Percentiles rank a stretch among this genome's conserved stretches.
Evolutionary conservation across 2,113 vertebrate species (phyloP).

Genomic region (Labeo catla): DNA sequence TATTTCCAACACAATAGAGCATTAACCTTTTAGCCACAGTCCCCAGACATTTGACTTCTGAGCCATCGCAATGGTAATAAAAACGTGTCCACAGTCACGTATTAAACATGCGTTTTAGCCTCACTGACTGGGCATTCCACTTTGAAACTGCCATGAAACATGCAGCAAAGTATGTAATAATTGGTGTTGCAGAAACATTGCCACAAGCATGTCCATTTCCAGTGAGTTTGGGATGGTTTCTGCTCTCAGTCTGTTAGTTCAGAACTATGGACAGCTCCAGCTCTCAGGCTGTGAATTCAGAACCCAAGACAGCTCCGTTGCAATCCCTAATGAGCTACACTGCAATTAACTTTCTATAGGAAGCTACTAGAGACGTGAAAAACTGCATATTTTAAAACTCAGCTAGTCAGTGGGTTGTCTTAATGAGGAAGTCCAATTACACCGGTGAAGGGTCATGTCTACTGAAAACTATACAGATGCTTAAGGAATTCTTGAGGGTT

Average conservation of each 20-base stretch:
- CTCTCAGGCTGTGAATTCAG: not conserved
- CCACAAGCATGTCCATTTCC: not conserved
- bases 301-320: not conserved
- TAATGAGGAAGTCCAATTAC: conserved; percentile 11
- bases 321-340: not conserved
- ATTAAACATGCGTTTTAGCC: too few species aligned
- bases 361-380: not conserved
- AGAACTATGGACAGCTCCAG: conserved; percentile 22
- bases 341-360: not conserved
- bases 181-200: not conserved
- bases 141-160: too few species aligned
- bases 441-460: not conserved
- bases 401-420: not conserved
- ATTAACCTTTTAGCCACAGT: too few species aligned
- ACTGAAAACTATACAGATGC: not conserved
- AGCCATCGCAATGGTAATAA: too few species aligned
- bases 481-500: not conserved
- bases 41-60: too few species aligned
- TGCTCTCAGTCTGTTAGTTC: not conserved
- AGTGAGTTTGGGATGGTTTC: not conserved
- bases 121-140: too few species aligned
- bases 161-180: not conserved
- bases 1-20: too few species aligned
- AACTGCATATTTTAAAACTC: conserved; percentile 12
- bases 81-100: too few species aligned